These are phyloP conservation scores for Crambe crambe DNA, from an alignment of 37 sponge, comb jelly and placozoan genomes.

Conservation along the genomic window DNA sequence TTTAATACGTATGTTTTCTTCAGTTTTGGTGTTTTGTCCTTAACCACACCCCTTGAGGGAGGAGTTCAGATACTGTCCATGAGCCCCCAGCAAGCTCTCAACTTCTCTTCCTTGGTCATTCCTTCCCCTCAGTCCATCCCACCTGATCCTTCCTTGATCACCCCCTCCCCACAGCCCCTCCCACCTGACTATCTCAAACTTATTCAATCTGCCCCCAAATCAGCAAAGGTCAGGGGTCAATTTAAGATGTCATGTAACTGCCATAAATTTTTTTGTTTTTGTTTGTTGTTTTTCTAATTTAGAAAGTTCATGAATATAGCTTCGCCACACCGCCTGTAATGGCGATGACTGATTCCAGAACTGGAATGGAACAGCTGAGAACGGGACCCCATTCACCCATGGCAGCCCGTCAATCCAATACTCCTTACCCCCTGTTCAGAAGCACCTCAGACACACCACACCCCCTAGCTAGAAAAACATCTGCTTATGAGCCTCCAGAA, in stretches of 20 bases:
- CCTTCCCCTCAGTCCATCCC: conserved; percentile 31
- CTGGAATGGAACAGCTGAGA: not conserved
- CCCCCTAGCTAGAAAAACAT: not conserved
- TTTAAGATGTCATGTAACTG: not conserved
- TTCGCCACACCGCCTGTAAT: not conserved
- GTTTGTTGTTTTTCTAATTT: not conserved
- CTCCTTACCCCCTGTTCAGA: too few species aligned
- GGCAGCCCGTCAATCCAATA: not conserved
- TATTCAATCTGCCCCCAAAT: conserved; percentile 19
- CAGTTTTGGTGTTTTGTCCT: conserved; percentile 25
- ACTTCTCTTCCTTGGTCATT: conserved; percentile 23
- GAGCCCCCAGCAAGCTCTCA: not conserved
- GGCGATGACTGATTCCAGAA: not conserved
- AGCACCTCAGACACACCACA: not conserved
- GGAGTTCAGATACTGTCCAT: not conserved
- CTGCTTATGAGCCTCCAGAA: not conserved
- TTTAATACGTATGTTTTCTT: not conserved
- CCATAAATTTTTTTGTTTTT: not conserved
- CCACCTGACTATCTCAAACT: conserved; percentile 7
- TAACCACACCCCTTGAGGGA: not conserved
- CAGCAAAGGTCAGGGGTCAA: not conserved
- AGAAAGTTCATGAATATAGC: too few species aligned
- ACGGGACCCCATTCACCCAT: not conserved
- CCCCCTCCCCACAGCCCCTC: conserved; percentile 32
- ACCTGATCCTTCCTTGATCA: conserved; percentile 6